Evolutionary conservation across 2,797 vertebrate species (phyloP), one percentile per base, ranked within the genome.

Genomic region (Spheniscus humboldti): DNA sequence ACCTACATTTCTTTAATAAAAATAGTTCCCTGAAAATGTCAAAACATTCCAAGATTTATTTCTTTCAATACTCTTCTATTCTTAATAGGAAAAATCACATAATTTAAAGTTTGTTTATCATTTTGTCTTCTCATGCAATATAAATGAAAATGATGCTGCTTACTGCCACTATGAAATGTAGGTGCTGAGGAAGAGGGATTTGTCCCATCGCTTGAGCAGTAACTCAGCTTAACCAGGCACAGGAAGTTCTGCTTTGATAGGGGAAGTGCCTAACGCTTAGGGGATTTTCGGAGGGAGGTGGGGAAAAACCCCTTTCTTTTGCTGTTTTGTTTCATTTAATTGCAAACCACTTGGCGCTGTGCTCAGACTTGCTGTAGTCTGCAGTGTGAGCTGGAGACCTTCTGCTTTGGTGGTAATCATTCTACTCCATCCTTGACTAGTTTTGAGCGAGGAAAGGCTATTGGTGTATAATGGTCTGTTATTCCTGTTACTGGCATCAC

Each of bases 1-100:
- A 92, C 86, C 76, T 93, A 80, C 64, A 86, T 93, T 93, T 90
- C 79, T 92, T 90, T 80, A 92, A 90, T 91, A 96, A 94, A 97
- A 94, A 79, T 83, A 77, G 78, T 94, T 95, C 53, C 43, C 68
- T 86, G 80, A 88, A 88, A 80, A 88, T 83, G 92, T 90, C 92
- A 93, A 90, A 90, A 90, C 92, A 95, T 71, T 67, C 60, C 56
- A 74, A 74, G 43, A 92, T 94, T 80, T 95, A 94, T 92, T 92
- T 90, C 39, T 63, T 92, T 86, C 88, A 85, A 73, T 92, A 92
- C 11, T 10, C 19, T 45, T 86, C n/a, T 86, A 67, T 88, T 90
- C 86, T 88, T 90, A 95, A 90, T 80, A 63, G 79, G 59, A 88
- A 83, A 94, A 95, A 77, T 48, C 5, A 64, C 80, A 75, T 90